Base-by-base conservation (phyloP, 2,797 vertebrate genomes). In the Aselliscus stoliczkanus region DNA sequence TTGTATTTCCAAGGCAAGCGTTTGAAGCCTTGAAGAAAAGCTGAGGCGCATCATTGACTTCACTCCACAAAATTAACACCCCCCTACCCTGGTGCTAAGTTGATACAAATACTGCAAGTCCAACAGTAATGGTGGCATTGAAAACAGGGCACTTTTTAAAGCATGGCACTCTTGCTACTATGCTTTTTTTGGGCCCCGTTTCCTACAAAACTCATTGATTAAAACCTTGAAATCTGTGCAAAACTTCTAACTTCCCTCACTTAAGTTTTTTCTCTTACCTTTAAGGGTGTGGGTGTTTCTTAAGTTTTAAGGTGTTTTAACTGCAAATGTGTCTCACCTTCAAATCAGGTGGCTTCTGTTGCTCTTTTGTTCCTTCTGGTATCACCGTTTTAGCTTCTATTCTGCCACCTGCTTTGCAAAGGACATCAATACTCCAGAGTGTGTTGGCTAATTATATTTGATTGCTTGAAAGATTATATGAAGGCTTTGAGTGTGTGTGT, bases 381-480 rank as follows among this genome's bases (percentile, higher is more conserved):
- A 81, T 93, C 65, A 90, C 4, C 73, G 64, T 93, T 96, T 95
- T 72, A 96, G 93, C 86, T 90, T 96, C 50, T 86, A 62, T 91
- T 93, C 88, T 88, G 56, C 92, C 75, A 85, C 89, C 88, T 97
- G 93, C 73, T 97, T 86, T 94, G 54, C 81, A 93, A 94, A 98
- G 95, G 89, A 97, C 93, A 92, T 80, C 23, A 1, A 94, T 96
- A 92, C 95, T 96, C 93, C n/a, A 90, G 92, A 92, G 92, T 88
- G 14, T 87, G 44, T 96, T 94, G 96, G 54, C 92, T 98, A 97
- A 97, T 98, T 97, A 67, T 88, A 92, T 96, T 96, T 97, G 87
- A 96, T 93, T 79, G 79, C 88, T 96, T 97, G 95, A 95, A 98
- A 97, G 95, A 97, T 97, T 90, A 64, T 60, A 5, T 50, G 94